Percentiles rank a stretch among this genome's conserved stretches.
These are phyloP conservation scores for Panthera uncia DNA, from an alignment of 2,113 vertebrate genomes.

Conservation along the genomic window DNA sequence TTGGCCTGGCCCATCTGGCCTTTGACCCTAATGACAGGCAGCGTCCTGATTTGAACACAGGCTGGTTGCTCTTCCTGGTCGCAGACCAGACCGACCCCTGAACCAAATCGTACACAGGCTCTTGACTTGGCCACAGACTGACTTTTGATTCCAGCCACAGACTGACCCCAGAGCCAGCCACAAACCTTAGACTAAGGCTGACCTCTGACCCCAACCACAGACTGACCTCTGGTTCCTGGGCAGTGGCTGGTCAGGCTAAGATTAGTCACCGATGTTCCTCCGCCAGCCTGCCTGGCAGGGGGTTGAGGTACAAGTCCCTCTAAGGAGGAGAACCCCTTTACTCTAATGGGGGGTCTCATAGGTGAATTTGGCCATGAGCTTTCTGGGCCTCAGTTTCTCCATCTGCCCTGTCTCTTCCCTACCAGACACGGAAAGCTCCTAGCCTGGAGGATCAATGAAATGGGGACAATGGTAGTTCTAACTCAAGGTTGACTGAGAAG, in stretches of 20 bases:
- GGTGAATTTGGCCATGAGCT: not conserved
- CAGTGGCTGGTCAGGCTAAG: not conserved
- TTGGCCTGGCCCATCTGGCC: not conserved
- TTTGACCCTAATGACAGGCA: not conserved
- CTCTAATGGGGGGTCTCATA: not conserved
- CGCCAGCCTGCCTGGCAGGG: not conserved
- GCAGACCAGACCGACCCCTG: not conserved
- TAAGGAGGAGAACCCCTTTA: not conserved
- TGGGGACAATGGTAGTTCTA: not conserved
- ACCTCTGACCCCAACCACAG: conserved; percentile 36
- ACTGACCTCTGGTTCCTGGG: conserved; percentile 8
- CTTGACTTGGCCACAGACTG: not conserved
- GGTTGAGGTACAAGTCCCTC: not conserved
- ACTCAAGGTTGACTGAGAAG: not conserved
- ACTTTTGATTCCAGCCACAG: conserved; percentile 21
- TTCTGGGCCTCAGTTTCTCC: not conserved
- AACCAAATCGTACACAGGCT: not conserved
- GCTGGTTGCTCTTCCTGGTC: not conserved
- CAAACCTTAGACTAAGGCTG: conserved; percentile 48
- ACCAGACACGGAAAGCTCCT: not conserved
- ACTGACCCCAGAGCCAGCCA: conserved; percentile 17
- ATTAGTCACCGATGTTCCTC: not conserved
- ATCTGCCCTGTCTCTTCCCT: not conserved
- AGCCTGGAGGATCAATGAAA: not conserved
- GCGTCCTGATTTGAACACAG: not conserved